Conservation (phyloP, 2,888 invertebrate genomes). For the Linyphia triangularis region DNA sequence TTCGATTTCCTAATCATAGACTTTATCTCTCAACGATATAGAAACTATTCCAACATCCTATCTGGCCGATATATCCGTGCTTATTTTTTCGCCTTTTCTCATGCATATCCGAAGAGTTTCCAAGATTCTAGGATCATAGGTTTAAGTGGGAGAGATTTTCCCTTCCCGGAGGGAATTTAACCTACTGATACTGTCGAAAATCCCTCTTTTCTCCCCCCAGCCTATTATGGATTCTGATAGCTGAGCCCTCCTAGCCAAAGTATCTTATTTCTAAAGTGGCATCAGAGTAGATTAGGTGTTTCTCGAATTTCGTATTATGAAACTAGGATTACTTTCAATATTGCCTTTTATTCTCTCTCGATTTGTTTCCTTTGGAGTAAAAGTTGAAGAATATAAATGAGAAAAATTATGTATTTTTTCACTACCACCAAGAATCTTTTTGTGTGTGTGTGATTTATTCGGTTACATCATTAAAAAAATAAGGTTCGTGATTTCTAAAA, state of each 20-base stretch:
- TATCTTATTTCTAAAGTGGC: constrained; percentile 6
- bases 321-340: background rate
- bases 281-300: constrained; percentile 9
- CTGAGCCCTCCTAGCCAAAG: constrained; percentile 21
- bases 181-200: background rate
- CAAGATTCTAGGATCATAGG: background rate
- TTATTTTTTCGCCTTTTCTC: background rate
- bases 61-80: background rate
- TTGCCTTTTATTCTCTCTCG: background rate
- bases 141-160: constrained; percentile 27
- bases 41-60: background rate
- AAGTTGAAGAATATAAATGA: too few species aligned
- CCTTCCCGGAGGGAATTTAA: background rate
- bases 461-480: too few species aligned
- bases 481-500: too few species aligned
- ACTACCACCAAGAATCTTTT: too few species aligned
- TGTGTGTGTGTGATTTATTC: too few species aligned
- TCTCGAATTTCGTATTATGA: background rate
- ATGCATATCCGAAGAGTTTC: background rate
- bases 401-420: too few species aligned
- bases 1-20: background rate
- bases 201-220: background rate
- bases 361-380: too few species aligned
- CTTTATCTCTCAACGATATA: background rate
- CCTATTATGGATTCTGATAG: constrained; percentile 17